Conservation (phyloP, 2,797 vertebrate species). For the Pseudomugil gertrudae region DNA sequence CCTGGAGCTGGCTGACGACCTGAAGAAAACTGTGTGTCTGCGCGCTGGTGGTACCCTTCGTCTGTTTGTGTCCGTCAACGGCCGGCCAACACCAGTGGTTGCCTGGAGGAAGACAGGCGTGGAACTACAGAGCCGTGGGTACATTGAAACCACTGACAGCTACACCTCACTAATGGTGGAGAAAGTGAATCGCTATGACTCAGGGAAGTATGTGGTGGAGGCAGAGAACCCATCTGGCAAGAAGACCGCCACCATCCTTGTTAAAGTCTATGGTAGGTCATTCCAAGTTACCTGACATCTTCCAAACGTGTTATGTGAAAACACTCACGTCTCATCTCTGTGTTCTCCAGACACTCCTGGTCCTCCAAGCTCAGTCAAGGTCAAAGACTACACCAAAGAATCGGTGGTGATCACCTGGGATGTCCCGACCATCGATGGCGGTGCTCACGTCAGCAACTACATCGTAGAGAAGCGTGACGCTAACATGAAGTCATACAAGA, state of each 20-base stretch:
- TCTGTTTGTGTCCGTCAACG: slow-evolving; percentile 89
- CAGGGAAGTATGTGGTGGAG: slow-evolving; percentile 96
- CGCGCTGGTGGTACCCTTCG: slow-evolving; percentile 94
- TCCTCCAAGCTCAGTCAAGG: slow-evolving; percentile 89
- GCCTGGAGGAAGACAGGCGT: slow-evolving; percentile 93
- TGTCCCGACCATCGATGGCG: slow-evolving; percentile 92
- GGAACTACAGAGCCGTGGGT: slow-evolving; percentile 91
- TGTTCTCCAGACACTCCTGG: slow-evolving; percentile 91
- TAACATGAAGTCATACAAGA: slow-evolving; percentile 97
- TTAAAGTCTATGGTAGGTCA: slow-evolving; percentile 95
- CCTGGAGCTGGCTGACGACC: slow-evolving; percentile 92
- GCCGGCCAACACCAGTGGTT: slow-evolving; percentile 90
- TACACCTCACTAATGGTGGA: slow-evolving; percentile 91
- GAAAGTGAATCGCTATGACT: slow-evolving; percentile 94
- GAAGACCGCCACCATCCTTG: slow-evolving; percentile 91
- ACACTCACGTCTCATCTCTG: background rate
- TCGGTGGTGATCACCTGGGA: slow-evolving; percentile 99
- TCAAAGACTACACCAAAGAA: slow-evolving; percentile 97
- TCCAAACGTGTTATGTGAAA: background rate
- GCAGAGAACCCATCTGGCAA: slow-evolving; percentile 99
- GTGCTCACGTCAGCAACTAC: slow-evolving; percentile 96
- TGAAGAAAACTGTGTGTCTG: slow-evolving; percentile 95
- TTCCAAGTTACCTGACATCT: background rate
- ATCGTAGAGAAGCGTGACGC: slow-evolving; percentile 97
- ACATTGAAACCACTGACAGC: slow-evolving; percentile 93